Conservation (phyloP, 2,888 invertebrate genomes). For the Trisateles emortualis region DNA sequence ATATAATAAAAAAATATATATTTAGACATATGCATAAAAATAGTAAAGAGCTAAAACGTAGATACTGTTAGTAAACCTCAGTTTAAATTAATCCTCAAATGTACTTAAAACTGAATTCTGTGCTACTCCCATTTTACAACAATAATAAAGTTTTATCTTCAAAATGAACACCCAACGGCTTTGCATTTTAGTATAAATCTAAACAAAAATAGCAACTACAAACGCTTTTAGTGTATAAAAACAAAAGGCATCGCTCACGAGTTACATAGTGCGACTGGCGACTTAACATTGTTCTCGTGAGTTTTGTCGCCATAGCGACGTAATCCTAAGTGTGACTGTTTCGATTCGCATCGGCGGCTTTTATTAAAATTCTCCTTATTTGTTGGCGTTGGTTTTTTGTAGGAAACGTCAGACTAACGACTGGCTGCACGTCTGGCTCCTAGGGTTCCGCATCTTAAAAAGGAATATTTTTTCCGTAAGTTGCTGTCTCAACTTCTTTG, state of each 20-base stretch:
- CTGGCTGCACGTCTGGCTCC: slow-evolving; percentile 34
- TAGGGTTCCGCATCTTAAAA: slow-evolving; percentile 37
- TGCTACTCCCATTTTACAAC: slow-evolving; percentile 1
- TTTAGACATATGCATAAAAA: no score
- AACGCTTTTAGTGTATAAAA: slow-evolving; percentile 41
- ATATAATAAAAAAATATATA: no score
- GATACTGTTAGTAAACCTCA: background rate
- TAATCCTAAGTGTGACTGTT: slow-evolving; percentile 65
- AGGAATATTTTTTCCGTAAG: slow-evolving; percentile 14
- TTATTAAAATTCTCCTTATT: slow-evolving; percentile 75
- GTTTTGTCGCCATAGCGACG: slow-evolving; percentile 66
- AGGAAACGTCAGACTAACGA: slow-evolving; percentile 57
- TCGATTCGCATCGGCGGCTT: slow-evolving; percentile 67
- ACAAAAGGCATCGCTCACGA: slow-evolving; percentile 42
- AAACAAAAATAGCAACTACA: slow-evolving; percentile 43
- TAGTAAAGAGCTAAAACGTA: no score
- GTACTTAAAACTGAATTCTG: background rate
- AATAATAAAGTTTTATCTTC: slow-evolving; percentile 7
- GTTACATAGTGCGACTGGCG: slow-evolving; percentile 36
- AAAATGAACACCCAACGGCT: slow-evolving; percentile 26
- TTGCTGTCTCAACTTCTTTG: background rate
- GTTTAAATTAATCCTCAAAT: background rate
- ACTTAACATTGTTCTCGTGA: slow-evolving; percentile 63
- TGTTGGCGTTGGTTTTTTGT: slow-evolving; percentile 60
- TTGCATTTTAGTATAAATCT: slow-evolving; percentile 36